phyloP scores from a whole-genome alignment of 92 coral and sea anemone species.

The Meandrina meandrites region DNA sequence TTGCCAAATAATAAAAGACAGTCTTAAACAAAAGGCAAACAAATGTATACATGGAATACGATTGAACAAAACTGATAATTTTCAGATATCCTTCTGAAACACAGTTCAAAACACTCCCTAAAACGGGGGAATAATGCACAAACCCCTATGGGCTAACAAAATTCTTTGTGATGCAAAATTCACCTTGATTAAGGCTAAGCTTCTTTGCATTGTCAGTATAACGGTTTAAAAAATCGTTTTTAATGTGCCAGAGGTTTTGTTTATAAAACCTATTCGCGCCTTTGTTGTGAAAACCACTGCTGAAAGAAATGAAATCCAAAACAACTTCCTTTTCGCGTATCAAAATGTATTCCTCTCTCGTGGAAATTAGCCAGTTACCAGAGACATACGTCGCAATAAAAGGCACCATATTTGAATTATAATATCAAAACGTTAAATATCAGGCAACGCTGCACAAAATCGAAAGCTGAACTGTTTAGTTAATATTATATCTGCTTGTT shows the following conservation, averaged over 20 bases:
- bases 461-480: too few species aligned
- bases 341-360: background rate
- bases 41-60: background rate
- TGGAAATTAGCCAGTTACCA: background rate
- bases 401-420: background rate
- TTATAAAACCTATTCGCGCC: background rate
- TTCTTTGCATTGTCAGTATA: background rate
- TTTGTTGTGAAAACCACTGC: background rate
- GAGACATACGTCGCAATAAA: background rate
- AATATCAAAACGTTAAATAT: background rate
- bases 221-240: constrained; percentile 8
- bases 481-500: background rate
- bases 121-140: background rate
- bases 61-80: background rate
- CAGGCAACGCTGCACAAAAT: background rate
- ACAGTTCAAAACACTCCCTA: background rate
- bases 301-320: background rate
- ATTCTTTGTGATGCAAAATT: constrained; percentile 8
- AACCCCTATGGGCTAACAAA: background rate
- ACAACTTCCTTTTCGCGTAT: background rate
- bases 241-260: constrained; percentile 18
- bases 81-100: background rate
- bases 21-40: background rate
- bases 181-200: background rate
- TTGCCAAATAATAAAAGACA: background rate